Evolutionary conservation across 2,888 invertebrate genomes (phyloP).

Genomic region (Lymantria dispar): DNA sequence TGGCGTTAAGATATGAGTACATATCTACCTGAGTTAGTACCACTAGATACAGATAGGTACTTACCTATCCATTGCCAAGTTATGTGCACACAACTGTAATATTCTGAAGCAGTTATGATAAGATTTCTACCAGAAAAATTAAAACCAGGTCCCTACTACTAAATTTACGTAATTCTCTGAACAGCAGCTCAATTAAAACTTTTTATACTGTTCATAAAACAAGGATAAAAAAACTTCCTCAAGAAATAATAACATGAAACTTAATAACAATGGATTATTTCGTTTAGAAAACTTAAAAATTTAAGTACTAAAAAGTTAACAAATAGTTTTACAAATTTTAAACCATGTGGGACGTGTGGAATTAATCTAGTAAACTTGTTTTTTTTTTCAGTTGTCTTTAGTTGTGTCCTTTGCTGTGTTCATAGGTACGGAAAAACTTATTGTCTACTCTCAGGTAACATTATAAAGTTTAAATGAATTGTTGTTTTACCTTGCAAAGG

Average conservation of each 20-base stretch:
- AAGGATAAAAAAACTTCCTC: too few relatives aligned
- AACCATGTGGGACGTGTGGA: conserved; percentile 17
- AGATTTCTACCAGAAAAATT: too few relatives aligned
- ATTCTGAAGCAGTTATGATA: neutral
- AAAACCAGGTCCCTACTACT: too few relatives aligned
- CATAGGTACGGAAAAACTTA: conserved; percentile 7
- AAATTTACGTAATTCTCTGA: too few relatives aligned
- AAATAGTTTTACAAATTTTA: conserved; percentile 14
- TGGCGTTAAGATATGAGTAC: neutral
- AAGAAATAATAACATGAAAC: too few relatives aligned
- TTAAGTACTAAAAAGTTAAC: conserved; percentile 13
- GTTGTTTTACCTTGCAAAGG: conserved; percentile 89
- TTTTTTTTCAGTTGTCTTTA: conserved; percentile 19
- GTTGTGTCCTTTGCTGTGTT: conserved; percentile 12
- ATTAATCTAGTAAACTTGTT: conserved; percentile 17
- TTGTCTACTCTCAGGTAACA: conserved; percentile 15
- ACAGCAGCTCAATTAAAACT: too few relatives aligned
- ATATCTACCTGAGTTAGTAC: neutral
- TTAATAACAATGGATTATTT: too few relatives aligned
- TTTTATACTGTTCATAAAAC: too few relatives aligned
- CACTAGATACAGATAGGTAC: neutral
- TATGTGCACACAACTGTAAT: neutral
- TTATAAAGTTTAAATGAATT: conserved; percentile 13
- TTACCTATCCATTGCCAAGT: neutral
- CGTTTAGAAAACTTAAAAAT: too few relatives aligned